Evolutionary conservation across 2,797 vertebrate species (phyloP).

Genomic region (Gymnothorax reevesii): DNA sequence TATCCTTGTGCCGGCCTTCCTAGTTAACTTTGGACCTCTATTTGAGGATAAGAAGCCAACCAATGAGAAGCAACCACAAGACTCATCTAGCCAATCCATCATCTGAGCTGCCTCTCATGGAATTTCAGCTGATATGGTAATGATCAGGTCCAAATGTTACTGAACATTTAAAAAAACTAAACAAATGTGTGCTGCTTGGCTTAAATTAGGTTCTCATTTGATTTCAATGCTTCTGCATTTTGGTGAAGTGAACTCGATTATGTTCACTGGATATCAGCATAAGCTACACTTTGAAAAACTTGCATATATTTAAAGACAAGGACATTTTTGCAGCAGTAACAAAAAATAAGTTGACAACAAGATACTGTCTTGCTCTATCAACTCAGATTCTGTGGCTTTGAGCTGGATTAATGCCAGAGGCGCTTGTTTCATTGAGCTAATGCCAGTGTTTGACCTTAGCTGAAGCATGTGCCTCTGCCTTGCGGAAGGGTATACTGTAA

Average conservation of each 20-base stretch:
- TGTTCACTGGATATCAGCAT: background rate
- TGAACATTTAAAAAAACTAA: background rate
- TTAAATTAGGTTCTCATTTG: background rate
- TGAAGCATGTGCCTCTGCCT: background rate
- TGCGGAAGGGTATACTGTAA: slow-evolving; percentile 17
- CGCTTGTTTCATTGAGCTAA: slow-evolving; percentile 19
- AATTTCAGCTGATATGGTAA: background rate
- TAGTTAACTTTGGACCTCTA: background rate
- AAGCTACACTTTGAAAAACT: background rate
- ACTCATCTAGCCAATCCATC: background rate
- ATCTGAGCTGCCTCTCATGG: background rate
- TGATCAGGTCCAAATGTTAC: background rate
- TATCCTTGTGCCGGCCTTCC: background rate
- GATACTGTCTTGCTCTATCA: background rate
- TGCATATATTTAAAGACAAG: background rate
- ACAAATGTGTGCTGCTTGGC: background rate
- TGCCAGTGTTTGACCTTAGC: slow-evolving; percentile 31
- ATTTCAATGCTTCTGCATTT: background rate
- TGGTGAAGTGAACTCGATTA: background rate
- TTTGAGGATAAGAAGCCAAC: background rate
- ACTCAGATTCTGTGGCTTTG: background rate
- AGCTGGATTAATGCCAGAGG: background rate
- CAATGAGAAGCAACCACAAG: background rate
- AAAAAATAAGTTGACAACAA: background rate
- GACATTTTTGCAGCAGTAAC: too few relatives aligned